Percentiles rank a stretch among this genome's conserved stretches.
Conservation (phyloP, 2,888 invertebrate genomes). For the Vandiemenella viatica region DNA sequence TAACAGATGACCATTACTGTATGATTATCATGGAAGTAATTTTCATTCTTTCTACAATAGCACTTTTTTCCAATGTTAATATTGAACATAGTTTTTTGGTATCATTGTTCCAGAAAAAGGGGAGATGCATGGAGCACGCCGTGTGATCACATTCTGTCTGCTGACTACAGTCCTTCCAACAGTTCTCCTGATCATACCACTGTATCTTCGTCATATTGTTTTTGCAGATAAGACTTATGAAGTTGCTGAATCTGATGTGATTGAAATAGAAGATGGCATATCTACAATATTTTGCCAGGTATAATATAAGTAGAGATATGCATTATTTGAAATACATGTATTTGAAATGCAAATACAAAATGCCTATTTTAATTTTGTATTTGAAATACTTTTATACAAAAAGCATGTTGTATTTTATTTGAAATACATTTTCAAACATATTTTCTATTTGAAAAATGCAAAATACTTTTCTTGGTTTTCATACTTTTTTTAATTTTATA, state of each 20-base stretch:
- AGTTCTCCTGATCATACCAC: conserved; percentile 55
- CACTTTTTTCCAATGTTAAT: background rate
- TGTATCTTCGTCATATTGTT: conserved; percentile 58
- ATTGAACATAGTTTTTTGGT: background rate
- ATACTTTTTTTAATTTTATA: too few relatives aligned
- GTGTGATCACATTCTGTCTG: conserved; percentile 62
- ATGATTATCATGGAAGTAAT: background rate
- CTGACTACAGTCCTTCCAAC: conserved; percentile 61
- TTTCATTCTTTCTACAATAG: background rate
- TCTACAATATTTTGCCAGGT: conserved; percentile 73
- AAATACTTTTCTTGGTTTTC: too few relatives aligned
- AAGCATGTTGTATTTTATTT: too few relatives aligned
- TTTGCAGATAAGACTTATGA: conserved; percentile 65
- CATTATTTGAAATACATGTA: too few relatives aligned
- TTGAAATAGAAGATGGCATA: conserved; percentile 67
- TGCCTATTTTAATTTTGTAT: too few relatives aligned
- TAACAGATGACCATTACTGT: too few relatives aligned
- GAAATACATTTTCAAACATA: too few relatives aligned
- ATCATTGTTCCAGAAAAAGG: conserved; percentile 18
- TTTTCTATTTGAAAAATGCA: too few relatives aligned
- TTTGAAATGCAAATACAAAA: too few relatives aligned
- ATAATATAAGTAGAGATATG: too few relatives aligned
- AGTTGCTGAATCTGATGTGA: conserved; percentile 70
- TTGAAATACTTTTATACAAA: too few relatives aligned
- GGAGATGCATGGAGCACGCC: conserved; percentile 65